phyloP scores from a whole-genome alignment of 2,113 vertebrate genomes.

The Proterorhinus semilunaris region DNA sequence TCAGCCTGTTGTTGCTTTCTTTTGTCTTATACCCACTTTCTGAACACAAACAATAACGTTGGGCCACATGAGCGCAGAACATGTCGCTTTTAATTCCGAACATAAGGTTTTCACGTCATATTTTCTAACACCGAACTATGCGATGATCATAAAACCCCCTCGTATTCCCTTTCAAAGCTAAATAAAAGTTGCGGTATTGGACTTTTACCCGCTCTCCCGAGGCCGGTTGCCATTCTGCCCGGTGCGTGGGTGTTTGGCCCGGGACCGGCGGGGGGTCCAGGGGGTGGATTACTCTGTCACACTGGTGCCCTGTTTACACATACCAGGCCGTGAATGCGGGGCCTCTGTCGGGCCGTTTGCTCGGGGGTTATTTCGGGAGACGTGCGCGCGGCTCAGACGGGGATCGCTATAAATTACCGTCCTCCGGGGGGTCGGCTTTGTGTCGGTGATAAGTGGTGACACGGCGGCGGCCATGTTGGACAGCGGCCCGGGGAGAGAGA shows the following conservation, averaged over 20 bases:
- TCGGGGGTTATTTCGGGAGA: constrained; percentile 97
- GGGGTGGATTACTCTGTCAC: constrained; percentile 88
- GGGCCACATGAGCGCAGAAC: too few relatives aligned
- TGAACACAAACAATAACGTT: too few relatives aligned
- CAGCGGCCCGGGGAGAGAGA: constrained; percentile 48
- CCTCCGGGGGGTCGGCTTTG: constrained; percentile 79
- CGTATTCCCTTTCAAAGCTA: too few relatives aligned
- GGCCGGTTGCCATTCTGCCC: constrained; percentile 62
- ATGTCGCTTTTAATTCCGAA: too few relatives aligned
- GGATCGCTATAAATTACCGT: constrained; percentile 95
- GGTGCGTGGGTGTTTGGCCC: constrained; percentile 39
- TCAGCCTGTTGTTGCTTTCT: too few relatives aligned
- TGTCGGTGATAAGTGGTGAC: constrained; percentile 90
- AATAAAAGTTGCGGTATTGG: too few relatives aligned
- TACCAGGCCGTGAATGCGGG: constrained; percentile 86
- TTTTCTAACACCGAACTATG: too few relatives aligned
- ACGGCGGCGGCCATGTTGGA: constrained; percentile 77
- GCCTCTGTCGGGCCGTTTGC: constrained; percentile 94
- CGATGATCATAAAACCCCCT: too few relatives aligned
- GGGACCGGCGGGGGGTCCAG: constrained; percentile 11
- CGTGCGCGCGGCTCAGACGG: constrained; percentile 88
- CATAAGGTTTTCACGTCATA: too few relatives aligned
- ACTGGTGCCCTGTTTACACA: constrained; percentile 91
- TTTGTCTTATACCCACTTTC: too few relatives aligned
- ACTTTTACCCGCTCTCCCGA: constrained; percentile 11